Evolutionary conservation across 2,797 vertebrate genomes (phyloP), one percentile per base, ranked within the genome.

Genomic region (Etheostoma nigrum): DNA sequence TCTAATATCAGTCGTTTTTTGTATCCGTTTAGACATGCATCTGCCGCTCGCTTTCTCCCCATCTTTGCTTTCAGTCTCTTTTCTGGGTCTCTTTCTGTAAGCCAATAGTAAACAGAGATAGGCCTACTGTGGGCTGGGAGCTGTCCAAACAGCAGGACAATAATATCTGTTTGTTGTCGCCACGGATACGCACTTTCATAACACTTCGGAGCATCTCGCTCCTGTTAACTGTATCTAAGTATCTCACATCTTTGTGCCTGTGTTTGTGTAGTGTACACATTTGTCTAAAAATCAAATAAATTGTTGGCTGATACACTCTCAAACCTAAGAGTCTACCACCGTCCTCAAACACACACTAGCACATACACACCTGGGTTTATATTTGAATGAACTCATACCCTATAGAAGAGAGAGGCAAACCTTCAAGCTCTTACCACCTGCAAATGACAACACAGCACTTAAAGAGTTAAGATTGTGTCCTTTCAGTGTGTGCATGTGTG

Each of bases 91-190:
- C 59, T 67, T 75, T 68, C 79, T 82, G 71, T 79, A 70, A 79
- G 65, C 72, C 84, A 75, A 91, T 80, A 77, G 83, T 89, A 76
- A 90, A 80, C 85, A 89, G 79, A 85, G 77, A 86, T 81, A 30
- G 30, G 30, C 30, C 30, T 30, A 79, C 82, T 84, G 76, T 60
- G n/a, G 71, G 59, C 77, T 84, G 70, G 85, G 84, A 87, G 79
- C 82, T 80, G 87, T 93, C 89, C 87, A 92, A 89, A 92, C 86
- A 90, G 82, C 83, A 86, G 87, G 83, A 89, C 86, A 91, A 91
- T 91, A 94, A 89, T 92, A 92, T 91, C 81, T 86, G 89, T 91
- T 93, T 93, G 91, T 93, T 92, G 89, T 93, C 86, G 76, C 89
- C 88, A 88, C 81, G 77, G 88, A 88, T 85, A 85, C 89, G 85